A percentile compares a stretch with the other conserved stretches of the same genome.
Conservation (phyloP, 92 coral and sea anemone species). For the Muricea muricata region DNA sequence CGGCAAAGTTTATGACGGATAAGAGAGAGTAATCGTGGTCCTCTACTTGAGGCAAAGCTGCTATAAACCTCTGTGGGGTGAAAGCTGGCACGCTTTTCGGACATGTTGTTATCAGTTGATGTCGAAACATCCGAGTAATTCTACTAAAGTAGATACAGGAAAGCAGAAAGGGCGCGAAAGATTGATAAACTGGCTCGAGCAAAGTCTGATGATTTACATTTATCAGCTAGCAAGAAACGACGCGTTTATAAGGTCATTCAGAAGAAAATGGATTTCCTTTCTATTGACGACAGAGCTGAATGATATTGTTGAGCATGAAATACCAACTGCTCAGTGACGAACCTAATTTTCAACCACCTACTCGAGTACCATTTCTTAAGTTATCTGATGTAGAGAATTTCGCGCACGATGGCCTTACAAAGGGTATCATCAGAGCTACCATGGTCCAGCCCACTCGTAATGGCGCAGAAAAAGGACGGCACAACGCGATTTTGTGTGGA, state of each 20-base stretch:
- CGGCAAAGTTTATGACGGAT: slow-evolving; percentile 17
- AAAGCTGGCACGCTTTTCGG: slow-evolving; percentile 10
- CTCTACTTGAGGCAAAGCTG: slow-evolving; percentile 12
- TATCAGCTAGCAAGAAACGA: too few relatives aligned
- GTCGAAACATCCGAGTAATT: too few relatives aligned
- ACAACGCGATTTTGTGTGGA: slow-evolving; percentile 24
- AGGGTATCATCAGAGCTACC: too few relatives aligned
- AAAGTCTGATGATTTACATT: too few relatives aligned
- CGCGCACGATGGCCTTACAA: not conserved
- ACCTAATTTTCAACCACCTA: slow-evolving; percentile 33
- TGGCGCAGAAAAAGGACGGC: slow-evolving; percentile 12
- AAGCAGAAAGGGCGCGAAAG: too few relatives aligned
- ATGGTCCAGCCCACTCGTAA: slow-evolving; percentile 19
- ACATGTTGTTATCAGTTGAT: too few relatives aligned
- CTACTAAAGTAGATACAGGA: too few relatives aligned
- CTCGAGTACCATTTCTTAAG: slow-evolving; percentile 12
- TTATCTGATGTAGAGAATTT: not conserved
- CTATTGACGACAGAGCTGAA: slow-evolving; percentile 10
- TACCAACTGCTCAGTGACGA: too few relatives aligned
- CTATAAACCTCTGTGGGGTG: not conserved
- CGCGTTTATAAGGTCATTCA: too few relatives aligned
- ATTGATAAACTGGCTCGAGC: too few relatives aligned
- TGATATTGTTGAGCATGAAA: slow-evolving; percentile 12
- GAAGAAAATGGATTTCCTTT: slow-evolving; percentile 5
- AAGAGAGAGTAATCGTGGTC: slow-evolving; percentile 10